phyloP scores from a whole-genome alignment of 1,140 invertebrate genomes.

The Magallana gigas region DNA sequence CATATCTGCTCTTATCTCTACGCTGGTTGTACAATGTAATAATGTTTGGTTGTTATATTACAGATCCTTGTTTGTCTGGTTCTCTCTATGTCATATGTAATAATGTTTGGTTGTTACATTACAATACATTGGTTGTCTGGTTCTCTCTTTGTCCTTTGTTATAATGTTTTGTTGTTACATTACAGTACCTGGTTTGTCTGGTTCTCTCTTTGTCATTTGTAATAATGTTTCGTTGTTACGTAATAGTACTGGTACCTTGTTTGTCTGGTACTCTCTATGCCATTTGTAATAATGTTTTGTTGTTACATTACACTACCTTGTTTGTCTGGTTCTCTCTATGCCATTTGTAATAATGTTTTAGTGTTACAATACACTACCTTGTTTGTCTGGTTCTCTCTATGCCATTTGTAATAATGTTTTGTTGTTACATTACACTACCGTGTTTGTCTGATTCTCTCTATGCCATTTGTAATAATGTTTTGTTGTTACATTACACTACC shows the following conservation, averaged over 20 bases:
- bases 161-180: background rate
- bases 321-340: no score
- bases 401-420: background rate
- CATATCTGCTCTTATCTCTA: no score
- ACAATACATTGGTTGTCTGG: background rate
- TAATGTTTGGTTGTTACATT: background rate
- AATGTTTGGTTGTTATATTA: background rate
- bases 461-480: no score
- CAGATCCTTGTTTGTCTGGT: background rate
- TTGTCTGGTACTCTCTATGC: no score
- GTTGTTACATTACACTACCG: background rate
- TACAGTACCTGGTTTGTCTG: constrained; percentile 26
- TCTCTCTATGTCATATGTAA: background rate
- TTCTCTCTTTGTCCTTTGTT: background rate
- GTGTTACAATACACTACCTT: background rate
- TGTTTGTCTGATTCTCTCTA: background rate
- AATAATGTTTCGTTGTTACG: no score
- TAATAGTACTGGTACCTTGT: no score
- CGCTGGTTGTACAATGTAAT: no score
- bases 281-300: no score
- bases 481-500: no score
- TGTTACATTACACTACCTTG: no score
- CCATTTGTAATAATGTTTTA: no score
- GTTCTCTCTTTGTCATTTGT: background rate
- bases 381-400: background rate